These are phyloP conservation scores for Caenorhabditis becei DNA, from an alignment of 2,888 invertebrate genomes.

Conservation along the genomic window DNA sequence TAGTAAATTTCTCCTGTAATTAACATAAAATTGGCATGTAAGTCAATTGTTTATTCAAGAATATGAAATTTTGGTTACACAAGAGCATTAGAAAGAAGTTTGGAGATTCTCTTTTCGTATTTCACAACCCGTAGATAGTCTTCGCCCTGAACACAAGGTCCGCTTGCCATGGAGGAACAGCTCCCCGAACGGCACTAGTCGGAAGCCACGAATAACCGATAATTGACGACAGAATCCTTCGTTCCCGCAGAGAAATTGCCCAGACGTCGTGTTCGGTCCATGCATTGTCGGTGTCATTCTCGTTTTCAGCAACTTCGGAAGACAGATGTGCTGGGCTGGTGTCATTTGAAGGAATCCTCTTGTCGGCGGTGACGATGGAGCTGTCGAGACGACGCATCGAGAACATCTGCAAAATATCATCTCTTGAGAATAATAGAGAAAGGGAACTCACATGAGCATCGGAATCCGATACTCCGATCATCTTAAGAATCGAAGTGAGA, in stretches of 20 bases:
- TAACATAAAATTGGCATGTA: no score
- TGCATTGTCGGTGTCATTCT: constrained; percentile 80
- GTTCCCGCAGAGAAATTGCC: constrained; percentile 67
- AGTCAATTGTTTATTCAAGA: no score
- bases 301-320: constrained; percentile 59
- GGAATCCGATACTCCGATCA: constrained; percentile 66
- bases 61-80: no score
- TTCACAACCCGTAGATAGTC: constrained; percentile 61
- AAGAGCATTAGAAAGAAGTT: background rate
- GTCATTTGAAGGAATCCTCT: constrained; percentile 57
- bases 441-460: constrained; percentile 63
- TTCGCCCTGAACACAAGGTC: constrained; percentile 47
- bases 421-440: background rate
- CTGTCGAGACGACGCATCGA: constrained; percentile 69
- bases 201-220: constrained; percentile 54
- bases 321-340: constrained; percentile 64
- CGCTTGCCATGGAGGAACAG: constrained; percentile 51
- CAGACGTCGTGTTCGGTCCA: constrained; percentile 79
- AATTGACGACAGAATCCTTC: constrained; percentile 38
- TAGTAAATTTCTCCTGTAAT: no score
- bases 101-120: background rate
- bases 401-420: constrained; percentile 52
- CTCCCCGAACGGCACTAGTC: constrained; percentile 24
- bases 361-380: constrained; percentile 55
- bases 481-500: constrained; percentile 63